Conservation (phyloP, 2,113 vertebrate genomes). For the Amia ocellicauda region DNA sequence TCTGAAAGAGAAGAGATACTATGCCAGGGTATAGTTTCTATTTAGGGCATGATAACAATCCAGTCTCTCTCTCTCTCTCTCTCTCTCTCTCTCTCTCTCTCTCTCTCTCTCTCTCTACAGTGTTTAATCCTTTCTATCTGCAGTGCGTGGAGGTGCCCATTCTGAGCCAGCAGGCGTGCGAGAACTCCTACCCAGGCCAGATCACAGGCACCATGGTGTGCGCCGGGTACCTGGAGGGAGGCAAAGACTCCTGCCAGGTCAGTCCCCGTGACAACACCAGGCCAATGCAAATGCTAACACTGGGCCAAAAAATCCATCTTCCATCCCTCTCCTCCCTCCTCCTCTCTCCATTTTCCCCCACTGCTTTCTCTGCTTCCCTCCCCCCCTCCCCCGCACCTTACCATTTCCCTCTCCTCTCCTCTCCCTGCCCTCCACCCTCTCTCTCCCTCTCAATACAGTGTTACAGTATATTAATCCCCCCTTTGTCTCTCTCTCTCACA, state of each 20-base stretch:
- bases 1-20: no score
- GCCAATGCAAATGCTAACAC: not conserved
- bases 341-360: not conserved
- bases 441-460: no score
- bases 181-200: constrained; percentile 47
- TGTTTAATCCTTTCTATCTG: constrained; percentile 56
- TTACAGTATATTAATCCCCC: no score
- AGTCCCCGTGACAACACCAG: not conserved
- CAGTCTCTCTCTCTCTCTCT: not conserved
- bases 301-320: not conserved
- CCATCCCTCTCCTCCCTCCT: not conserved
- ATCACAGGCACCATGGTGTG: constrained; percentile 70
- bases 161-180: constrained; percentile 49
- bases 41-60: no score
- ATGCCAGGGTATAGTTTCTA: no score
- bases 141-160: constrained; percentile 64
- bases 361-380: not conserved
- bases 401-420: not conserved
- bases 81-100: not conserved
- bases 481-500: constrained; percentile 28
- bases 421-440: not conserved
- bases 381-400: no score
- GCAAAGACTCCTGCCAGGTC: constrained; percentile 75
- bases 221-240: constrained; percentile 61
- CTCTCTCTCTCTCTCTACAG: constrained; percentile 35